Base-by-base conservation (phyloP, 2,113 vertebrate species). In the Dromas ardeola region DNA sequence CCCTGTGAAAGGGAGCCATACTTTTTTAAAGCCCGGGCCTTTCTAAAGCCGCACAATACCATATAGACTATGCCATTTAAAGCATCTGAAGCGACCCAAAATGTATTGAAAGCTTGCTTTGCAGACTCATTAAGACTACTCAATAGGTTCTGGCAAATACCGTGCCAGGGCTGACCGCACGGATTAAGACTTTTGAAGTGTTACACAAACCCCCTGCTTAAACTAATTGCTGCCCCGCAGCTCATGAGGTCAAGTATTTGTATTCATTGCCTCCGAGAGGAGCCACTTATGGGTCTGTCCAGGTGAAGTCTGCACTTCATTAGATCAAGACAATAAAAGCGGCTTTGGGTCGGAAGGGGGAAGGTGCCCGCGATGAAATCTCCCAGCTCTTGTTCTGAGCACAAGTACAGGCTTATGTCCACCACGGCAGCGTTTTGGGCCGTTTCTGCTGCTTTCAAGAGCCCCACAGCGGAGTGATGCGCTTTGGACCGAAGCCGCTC, bases 241-340 rank as follows among this genome's bases (percentile, higher is more conserved):
- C 96, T 97, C 93, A 88, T 23, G 97, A 94, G 98, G 98, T 99
- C 98, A 98, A 99, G 98, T 98, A 97, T 98, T 98, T 97, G 97
- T 98, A 98, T 98, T 98, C 95, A 97, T 98, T 97, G 94, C 84
- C 92, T 89, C 95, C 84, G 85, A 95, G 88, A 95, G 97, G 96
- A 97, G 96, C 97, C 96, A 98, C 96, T 98, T 98, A 87, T 85
- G 96, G 96, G 94, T 97, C 94, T 97, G 98, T 90, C 97, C 97
- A 96, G 97, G 97, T 98, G 95, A 97, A 96, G 95, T 93, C 95
- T 92, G 96, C 97, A 94, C 96, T 97, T 97, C 93, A 97, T 97
- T 94, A 96, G 91, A 92, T 83, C 87, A 73, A 88, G 93, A 96
- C 92, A 98, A 98, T 98, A 93, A 97, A 91, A 92, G 89, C 47